These are phyloP conservation scores for Cremastinae sp. DNA, from an alignment of 2,888 invertebrate genomes.

Conservation along the genomic window DNA sequence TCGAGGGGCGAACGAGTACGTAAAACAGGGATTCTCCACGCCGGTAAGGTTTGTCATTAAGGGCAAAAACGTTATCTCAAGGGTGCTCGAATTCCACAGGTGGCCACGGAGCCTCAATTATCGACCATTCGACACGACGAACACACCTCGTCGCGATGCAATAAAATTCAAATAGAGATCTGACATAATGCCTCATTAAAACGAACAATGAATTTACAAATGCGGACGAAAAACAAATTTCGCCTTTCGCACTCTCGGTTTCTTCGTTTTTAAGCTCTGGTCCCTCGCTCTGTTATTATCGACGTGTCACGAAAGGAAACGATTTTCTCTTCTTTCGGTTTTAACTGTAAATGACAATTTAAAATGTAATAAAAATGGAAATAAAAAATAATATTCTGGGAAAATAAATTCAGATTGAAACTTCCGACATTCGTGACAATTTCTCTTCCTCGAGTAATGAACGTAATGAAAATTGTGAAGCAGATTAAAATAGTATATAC, in stretches of 20 bases:
- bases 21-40: constrained; percentile 14
- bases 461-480: no score
- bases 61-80: constrained; percentile 63
- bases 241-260: constrained; percentile 6
- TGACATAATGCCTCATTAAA: constrained; percentile 37
- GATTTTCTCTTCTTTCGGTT: no score
- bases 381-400: no score
- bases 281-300: no score
- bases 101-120: constrained; percentile 64
- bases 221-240: constrained; percentile 3
- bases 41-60: constrained; percentile 41
- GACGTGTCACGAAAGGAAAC: no score
- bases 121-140: constrained; percentile 46
- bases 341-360: no score
- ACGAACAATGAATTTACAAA: constrained; percentile 46
- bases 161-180: constrained; percentile 38
- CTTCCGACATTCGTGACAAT: no score
- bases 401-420: no score
- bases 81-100: constrained; percentile 67
- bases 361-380: no score
- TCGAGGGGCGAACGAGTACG: background rate
- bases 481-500: no score
- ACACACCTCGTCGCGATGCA: constrained; percentile 7
- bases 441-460: no score
- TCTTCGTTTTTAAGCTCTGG: background rate